Evolutionary conservation across 2,888 invertebrate species (phyloP), one percentile per base, ranked within the genome.

Genomic region (Monoplex corrugatus): DNA sequence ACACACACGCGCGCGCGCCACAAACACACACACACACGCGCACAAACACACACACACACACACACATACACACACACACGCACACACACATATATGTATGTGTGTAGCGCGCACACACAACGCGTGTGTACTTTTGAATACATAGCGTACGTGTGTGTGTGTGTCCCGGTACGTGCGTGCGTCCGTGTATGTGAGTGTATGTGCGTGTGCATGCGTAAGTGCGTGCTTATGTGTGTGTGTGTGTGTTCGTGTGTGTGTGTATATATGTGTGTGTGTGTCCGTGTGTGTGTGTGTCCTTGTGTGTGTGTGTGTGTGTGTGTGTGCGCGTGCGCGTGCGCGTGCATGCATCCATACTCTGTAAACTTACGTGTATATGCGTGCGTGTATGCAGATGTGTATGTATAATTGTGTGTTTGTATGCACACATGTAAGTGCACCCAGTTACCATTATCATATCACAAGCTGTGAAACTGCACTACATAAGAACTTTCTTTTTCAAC

Each of bases 151-250:
- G 68, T 28, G n/a, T 68, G 68, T 28, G n/a, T 28, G 68, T 68
- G 68, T 2, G 68, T 6, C 1, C n/a, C 28, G 23, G 68, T 68
- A 6, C n/a, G 68, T 68, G 68, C n/a, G 68, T 19, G 68, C 0
- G 19, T 68, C 28, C n/a, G 68, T 68, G 68, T 68, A n/a, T 68
- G 68, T 68, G 19, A n/a, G 68, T 68, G 68, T 68, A n/a, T 68
- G 68, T 68, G 68, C 1, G 68, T 6, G 8, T 68, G 68, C n/a
- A 6, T 68, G 68, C n/a, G 68, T 68, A n/a, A 1, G 68, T 23
- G 68, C n/a, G 68, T 68, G 68, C n/a, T 19, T 68, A n/a, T 68
- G 68, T 68, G 68, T 68, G 68, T 68, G 68, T 68, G 68, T 68
- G 28, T 68, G 28, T 68, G 28, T 68, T 5, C n/a, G 19, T 68